These are phyloP conservation scores for Premnoplex brunnescens DNA, from an alignment of 2,797 vertebrate genomes.

Conservation along the genomic window DNA sequence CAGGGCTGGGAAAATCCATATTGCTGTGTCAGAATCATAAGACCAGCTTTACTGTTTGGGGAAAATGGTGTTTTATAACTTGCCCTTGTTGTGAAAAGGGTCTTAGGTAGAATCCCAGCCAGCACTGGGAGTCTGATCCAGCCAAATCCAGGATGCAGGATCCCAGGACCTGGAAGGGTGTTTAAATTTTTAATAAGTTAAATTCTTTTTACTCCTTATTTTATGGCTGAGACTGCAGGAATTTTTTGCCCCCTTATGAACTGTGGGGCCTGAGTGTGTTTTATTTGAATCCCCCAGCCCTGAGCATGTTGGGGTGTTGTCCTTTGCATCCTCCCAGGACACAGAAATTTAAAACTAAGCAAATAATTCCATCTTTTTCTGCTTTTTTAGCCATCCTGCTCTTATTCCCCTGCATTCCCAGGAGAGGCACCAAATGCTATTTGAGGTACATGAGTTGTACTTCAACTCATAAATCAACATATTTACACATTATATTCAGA, in stretches of 20 bases:
- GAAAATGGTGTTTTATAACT: rapidly evolving
- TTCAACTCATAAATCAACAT: neutral
- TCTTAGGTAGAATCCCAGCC: rapidly evolving
- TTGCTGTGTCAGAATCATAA: neutral
- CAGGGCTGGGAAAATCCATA: neutral
- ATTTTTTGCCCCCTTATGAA: neutral
- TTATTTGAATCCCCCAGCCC: rapidly evolving
- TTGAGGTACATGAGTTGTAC: neutral
- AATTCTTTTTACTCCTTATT: neutral
- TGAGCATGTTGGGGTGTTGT: rapidly evolving
- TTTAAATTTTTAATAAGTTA: neutral
- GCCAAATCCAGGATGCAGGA: neutral
- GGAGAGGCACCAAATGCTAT: neutral
- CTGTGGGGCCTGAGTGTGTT: neutral
- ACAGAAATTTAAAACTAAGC: neutral
- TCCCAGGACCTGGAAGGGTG: rapidly evolving
- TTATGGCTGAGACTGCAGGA: neutral
- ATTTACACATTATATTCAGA: neutral
- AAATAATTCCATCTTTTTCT: neutral
- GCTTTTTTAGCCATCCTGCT: neutral
- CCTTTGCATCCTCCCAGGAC: neutral
- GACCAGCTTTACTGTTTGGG: neutral
- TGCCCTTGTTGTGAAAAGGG: neutral
- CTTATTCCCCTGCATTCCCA: neutral
- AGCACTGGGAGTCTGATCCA: neutral